These are phyloP conservation scores for Corythornis vintsioides DNA, from an alignment of 2,113 vertebrate genomes.

Conservation along the genomic window DNA sequence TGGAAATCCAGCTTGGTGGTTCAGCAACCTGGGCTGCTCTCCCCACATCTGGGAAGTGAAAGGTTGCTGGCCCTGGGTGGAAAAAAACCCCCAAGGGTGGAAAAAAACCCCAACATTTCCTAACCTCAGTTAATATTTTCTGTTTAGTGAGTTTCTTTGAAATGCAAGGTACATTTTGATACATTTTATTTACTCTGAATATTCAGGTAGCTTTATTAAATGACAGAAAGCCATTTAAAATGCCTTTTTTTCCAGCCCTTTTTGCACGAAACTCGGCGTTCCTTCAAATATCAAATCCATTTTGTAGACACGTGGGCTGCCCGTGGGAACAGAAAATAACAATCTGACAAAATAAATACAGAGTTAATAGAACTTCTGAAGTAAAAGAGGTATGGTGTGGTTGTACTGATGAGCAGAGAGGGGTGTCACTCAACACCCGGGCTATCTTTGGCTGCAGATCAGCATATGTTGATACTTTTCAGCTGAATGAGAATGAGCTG, in stretches of 20 bases:
- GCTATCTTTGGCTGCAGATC: not conserved
- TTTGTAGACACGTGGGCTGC: conserved; percentile 20
- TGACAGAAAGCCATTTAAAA: not conserved
- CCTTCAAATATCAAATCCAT: not conserved
- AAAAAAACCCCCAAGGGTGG: too few relatives aligned
- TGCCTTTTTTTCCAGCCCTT: not conserved
- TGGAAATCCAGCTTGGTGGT: not conserved
- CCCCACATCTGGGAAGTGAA: not conserved
- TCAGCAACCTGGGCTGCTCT: not conserved
- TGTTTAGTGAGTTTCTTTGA: not conserved
- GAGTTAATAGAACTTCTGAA: not conserved
- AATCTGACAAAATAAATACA: conserved; percentile 14
- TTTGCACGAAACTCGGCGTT: not conserved
- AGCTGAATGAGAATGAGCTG: not conserved
- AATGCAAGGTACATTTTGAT: not conserved
- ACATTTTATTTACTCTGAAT: not conserved
- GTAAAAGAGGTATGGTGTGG: not conserved
- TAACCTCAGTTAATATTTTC: not conserved
- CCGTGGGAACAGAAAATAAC: not conserved
- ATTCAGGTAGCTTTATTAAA: not conserved
- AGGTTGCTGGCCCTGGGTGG: not conserved
- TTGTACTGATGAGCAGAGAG: not conserved
- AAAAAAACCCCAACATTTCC: not conserved
- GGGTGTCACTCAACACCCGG: not conserved
- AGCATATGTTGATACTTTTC: not conserved